Evolutionary conservation across 2,113 vertebrate species (phyloP).

Genomic region (Cyanoliseus patagonus): DNA sequence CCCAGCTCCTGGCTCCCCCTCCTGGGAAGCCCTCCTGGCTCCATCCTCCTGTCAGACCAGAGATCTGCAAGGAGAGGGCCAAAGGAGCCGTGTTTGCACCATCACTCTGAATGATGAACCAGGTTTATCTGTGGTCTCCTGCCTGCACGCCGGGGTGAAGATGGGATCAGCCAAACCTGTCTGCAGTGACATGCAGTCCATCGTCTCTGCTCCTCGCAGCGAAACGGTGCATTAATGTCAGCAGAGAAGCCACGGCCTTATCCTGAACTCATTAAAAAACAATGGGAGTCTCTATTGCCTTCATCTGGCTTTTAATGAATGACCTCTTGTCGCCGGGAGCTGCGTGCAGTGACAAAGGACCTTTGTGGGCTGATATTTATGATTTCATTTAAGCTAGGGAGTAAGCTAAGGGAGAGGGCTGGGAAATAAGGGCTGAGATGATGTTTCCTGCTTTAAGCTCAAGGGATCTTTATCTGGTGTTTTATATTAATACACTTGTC

Average conservation of each 20-base stretch:
- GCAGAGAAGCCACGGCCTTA: neutral
- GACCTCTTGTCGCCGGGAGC: conserved; percentile 62
- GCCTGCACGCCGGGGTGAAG: accelerated
- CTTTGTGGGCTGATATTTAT: conserved; percentile 53
- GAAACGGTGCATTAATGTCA: neutral
- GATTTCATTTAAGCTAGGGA: conserved; percentile 48
- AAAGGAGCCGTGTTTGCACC: accelerated
- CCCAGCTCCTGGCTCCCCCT: neutral
- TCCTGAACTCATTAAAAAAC: conserved; percentile 39
- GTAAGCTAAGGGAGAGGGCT: neutral
- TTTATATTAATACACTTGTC: conserved; percentile 32
- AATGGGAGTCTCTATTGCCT: conserved; percentile 47
- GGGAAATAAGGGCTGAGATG: conserved; percentile 17
- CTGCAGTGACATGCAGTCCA: accelerated
- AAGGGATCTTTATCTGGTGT: conserved; percentile 43
- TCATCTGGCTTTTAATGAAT: conserved; percentile 59
- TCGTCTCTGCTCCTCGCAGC: neutral
- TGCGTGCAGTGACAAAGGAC: conserved; percentile 34
- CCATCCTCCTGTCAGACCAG: neutral
- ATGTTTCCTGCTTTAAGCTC: conserved; percentile 45
- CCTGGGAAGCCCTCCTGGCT: neutral
- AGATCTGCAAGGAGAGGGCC: neutral
- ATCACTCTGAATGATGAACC: accelerated
- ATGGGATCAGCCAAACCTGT: neutral
- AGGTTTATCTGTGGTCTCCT: neutral